These are phyloP conservation scores for Phaethon lepturus DNA, from an alignment of 2,113 vertebrate genomes.

Conservation along the genomic window DNA sequence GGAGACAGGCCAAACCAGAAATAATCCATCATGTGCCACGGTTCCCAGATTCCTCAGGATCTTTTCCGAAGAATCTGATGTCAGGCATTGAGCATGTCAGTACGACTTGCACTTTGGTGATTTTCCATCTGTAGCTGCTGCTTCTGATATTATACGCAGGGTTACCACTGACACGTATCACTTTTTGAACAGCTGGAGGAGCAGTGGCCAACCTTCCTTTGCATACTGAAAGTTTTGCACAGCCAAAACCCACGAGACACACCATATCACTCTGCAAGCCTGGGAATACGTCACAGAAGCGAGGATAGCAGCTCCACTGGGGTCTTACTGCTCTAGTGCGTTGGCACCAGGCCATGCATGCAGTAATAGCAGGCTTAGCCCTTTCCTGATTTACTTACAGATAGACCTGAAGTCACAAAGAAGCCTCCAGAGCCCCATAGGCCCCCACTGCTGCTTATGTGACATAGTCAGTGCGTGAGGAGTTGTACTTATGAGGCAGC, in stretches of 20 bases:
- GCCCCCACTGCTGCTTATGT: background rate
- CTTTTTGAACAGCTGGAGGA: conserved; percentile 36
- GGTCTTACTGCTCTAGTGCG: background rate
- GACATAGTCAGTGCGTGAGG: background rate
- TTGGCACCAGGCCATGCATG: background rate
- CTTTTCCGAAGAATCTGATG: conserved; percentile 42
- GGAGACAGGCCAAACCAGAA: conserved; percentile 60
- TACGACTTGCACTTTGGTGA: conserved; percentile 26
- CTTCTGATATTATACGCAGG: background rate
- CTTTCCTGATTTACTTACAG: background rate
- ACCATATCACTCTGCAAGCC: background rate
- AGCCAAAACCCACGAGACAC: background rate
- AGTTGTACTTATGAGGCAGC: background rate
- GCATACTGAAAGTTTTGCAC: background rate
- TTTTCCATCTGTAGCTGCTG: conserved; percentile 54
- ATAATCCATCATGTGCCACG: conserved; percentile 68
- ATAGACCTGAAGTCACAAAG: background rate
- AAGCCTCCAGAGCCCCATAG: background rate
- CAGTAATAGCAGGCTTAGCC: background rate
- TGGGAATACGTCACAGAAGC: background rate
- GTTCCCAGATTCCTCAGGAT: conserved; percentile 60
- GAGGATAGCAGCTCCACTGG: background rate
- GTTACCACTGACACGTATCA: background rate
- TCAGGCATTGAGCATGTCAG: background rate
- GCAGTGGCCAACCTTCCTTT: background rate